Conservation (phyloP, 2,113 vertebrate genomes). For the Cygnus buccinator region DNA sequence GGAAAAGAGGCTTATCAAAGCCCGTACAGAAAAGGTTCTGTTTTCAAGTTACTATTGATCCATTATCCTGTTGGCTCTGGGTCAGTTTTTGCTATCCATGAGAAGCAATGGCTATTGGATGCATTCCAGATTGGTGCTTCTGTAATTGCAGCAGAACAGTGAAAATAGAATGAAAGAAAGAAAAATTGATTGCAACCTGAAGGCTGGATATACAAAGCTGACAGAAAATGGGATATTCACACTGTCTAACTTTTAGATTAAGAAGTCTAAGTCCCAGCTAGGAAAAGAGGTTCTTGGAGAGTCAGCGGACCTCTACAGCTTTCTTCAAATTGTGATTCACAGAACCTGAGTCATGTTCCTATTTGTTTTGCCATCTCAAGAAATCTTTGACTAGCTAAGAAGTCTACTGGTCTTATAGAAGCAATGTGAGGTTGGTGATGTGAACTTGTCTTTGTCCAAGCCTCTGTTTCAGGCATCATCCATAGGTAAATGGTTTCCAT, state of each 20-base stretch:
- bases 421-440: neutral
- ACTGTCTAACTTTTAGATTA: neutral
- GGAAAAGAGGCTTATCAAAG: neutral
- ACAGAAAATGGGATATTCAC: neutral
- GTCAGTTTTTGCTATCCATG: conserved; percentile 30
- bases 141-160: conserved; percentile 21
- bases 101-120: conserved; percentile 20
- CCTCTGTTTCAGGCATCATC: neutral
- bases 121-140: neutral
- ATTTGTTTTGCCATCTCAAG: neutral
- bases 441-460: neutral
- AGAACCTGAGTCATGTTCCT: neutral
- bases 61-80: conserved; percentile 21
- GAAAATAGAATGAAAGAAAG: conserved; percentile 25
- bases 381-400: neutral
- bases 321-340: neutral
- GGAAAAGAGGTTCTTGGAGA: neutral
- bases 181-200: conserved; percentile 16
- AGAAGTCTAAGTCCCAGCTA: neutral
- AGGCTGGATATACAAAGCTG: neutral
- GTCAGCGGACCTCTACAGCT: neutral
- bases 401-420: neutral
- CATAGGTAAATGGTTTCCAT: neutral
- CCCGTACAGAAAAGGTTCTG: neutral
- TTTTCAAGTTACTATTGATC: neutral